phyloP scores from a whole-genome alignment of 2,113 vertebrate genomes.

The Ranitomeya variabilis region DNA sequence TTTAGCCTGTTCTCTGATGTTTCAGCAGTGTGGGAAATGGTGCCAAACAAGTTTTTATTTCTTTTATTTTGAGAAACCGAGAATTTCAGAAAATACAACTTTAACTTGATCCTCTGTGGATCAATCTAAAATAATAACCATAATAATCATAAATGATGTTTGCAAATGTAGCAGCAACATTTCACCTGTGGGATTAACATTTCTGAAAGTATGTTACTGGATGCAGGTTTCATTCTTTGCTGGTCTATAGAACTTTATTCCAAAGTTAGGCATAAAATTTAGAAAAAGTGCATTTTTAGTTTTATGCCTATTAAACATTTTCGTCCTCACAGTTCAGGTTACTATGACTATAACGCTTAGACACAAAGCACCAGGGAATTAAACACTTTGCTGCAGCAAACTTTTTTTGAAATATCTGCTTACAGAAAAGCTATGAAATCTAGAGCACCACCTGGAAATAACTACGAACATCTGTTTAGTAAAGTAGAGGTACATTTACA shows the following conservation, averaged over 20 bases:
- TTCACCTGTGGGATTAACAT: background rate
- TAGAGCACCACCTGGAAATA: conserved; percentile 30
- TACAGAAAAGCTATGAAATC: conserved; percentile 24
- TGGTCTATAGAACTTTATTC: background rate
- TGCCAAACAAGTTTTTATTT: too few relatives aligned
- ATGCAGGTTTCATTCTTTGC: background rate
- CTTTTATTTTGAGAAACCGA: too few relatives aligned
- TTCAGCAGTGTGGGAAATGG: too few relatives aligned
- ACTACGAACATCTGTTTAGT: conserved; percentile 32
- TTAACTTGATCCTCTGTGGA: too few relatives aligned
- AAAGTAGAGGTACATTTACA: conserved; percentile 49
- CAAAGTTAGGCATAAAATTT: background rate
- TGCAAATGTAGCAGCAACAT: background rate
- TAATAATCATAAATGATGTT: background rate
- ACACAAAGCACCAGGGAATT: conserved; percentile 37
- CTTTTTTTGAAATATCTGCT: conserved; percentile 47
- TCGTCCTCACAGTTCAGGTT: conserved; percentile 21
- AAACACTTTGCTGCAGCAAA: conserved; percentile 24
- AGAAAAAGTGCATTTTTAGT: background rate
- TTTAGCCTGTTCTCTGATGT: too few relatives aligned
- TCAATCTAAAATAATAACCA: background rate
- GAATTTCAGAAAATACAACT: too few relatives aligned
- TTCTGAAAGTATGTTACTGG: background rate
- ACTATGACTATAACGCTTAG: background rate
- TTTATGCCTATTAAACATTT: conserved; percentile 23